Evolutionary conservation across 2,113 vertebrate genomes (phyloP).

Genomic region (Sardina pilchardus): DNA sequence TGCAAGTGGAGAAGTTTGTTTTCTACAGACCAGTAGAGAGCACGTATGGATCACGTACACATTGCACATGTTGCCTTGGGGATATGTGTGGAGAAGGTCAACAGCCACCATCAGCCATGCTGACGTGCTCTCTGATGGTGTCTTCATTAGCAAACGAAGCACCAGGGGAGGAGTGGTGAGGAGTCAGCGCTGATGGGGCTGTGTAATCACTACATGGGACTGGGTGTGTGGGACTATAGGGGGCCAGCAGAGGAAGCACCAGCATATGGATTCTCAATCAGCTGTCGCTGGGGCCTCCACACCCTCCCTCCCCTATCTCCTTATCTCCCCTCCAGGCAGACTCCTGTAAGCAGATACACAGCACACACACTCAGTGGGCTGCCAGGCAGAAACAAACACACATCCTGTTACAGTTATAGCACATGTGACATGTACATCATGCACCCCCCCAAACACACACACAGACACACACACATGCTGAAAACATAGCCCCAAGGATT

Average conservation of each 20-base stretch:
- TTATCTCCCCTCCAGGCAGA: background rate
- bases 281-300: background rate
- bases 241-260: background rate
- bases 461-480: background rate
- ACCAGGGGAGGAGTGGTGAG: background rate
- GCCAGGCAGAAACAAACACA: background rate
- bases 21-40: too few relatives aligned
- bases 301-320: background rate
- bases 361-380: background rate
- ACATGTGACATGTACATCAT: background rate
- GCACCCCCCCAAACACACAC: background rate
- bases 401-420: background rate
- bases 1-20: too few relatives aligned
- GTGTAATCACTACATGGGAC: background rate
- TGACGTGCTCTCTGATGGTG: too few relatives aligned
- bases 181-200: background rate
- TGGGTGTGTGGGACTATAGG: background rate
- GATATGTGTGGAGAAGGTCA: too few relatives aligned
- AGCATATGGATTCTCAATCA: background rate
- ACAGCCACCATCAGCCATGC: too few relatives aligned
- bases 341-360: background rate
- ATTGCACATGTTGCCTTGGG: too few relatives aligned
- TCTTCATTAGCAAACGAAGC: background rate
- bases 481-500: background rate
- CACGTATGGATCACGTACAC: too few relatives aligned